phyloP scores from a whole-genome alignment of 2,113 vertebrate genomes.

The Vidua chalybeata region DNA sequence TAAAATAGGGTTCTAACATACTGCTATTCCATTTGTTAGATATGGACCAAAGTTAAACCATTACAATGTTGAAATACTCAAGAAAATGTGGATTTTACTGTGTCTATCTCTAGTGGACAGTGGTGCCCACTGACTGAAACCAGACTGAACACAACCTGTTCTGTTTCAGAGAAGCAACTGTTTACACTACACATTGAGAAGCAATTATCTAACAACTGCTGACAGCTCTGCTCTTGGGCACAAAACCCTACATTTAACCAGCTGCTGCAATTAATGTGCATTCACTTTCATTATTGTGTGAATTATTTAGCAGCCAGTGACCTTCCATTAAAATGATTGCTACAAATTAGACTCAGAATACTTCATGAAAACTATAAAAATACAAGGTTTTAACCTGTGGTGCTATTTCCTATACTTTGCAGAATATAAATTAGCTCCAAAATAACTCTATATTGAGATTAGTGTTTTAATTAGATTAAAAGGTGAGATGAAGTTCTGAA shows the following conservation, averaged over 20 bases:
- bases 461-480: background rate
- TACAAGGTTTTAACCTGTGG: background rate
- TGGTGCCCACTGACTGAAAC: background rate
- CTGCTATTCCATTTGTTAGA: background rate
- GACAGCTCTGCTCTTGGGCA: slow-evolving; percentile 18
- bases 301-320: background rate
- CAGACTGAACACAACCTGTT: background rate
- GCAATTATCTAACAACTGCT: slow-evolving; percentile 56
- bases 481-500: background rate
- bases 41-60: background rate
- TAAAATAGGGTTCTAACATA: background rate
- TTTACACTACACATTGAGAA: slow-evolving; percentile 11
- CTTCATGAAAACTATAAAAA: background rate
- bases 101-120: background rate
- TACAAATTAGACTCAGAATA: background rate
- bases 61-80: background rate
- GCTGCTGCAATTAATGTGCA: slow-evolving; percentile 12
- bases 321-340: background rate
- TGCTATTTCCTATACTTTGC: background rate
- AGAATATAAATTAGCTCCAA: background rate
- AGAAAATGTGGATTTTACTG: background rate
- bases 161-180: background rate
- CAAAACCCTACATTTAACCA: background rate
- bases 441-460: background rate
- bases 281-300: background rate